Base-by-base conservation (phyloP, 1,140 invertebrate genomes). In the Drosophila ficusphila region DNA sequence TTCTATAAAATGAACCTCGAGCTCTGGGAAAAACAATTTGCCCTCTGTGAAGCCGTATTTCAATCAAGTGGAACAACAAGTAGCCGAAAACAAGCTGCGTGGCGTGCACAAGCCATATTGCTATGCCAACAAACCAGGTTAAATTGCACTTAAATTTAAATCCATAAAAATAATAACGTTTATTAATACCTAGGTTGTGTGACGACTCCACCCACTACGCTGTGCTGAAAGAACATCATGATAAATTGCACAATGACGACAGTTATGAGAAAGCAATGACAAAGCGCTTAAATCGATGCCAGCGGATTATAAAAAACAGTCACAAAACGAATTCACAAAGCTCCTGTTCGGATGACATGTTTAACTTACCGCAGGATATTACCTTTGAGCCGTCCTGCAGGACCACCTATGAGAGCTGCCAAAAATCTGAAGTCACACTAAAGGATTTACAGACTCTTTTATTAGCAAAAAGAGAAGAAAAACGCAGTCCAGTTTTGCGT, bases 351-450 rank as follows among this genome's bases (percentile, higher is more conserved):
- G 12, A 14, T 12, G 2, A 0, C 33, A 4, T 29, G 0, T 64
- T 60, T n/a, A 4, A 11, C 0, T 0, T 31, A 6, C 65, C 71
- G 0, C 5, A 19, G 0, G 0, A 18, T 2, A 21, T 0, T 9
- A 9, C 1, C 8, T 74, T 85, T 9, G 86, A 89, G 18, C 38
- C 19, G 0, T 0, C 4, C 0, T 90, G 89, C 12, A 51, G 23
- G 11, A 76, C 79, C 0, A 8, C 7, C 1, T 90, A 76, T 16
- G 79, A 90, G 31, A 85, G 74, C 16, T 90, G 89, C 27, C 38
- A 25, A 1, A 5, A 38, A 0, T 4, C 46, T 14, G 86, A 90
- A 58, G 4, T 73, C 0, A 23, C 5, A 1, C 11, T n/a, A 11
- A n/a, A 3, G 0, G 57, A 67, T 0, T 2, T 68, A 2, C 42